phyloP scores from a whole-genome alignment of 2,797 vertebrate genomes.

The Protosalanx chinensis region DNA sequence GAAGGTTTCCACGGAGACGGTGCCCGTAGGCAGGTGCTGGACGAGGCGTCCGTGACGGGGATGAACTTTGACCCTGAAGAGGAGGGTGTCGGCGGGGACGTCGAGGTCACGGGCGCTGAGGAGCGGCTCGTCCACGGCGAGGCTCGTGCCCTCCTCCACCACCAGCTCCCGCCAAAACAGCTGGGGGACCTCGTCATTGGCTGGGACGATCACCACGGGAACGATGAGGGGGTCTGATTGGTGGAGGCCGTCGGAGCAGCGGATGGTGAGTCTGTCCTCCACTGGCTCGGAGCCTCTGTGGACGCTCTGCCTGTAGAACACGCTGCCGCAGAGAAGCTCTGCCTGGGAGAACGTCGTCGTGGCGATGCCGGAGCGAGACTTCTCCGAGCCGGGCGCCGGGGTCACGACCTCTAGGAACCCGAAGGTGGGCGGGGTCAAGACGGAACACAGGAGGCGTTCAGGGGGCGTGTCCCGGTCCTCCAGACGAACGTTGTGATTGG shows the following conservation, averaged over 20 bases:
- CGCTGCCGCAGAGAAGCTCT: constrained; percentile 56
- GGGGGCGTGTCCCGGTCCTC: constrained; percentile 67
- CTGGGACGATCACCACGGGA: constrained; percentile 67
- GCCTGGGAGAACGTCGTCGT: constrained; percentile 72
- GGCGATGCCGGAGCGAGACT: constrained; percentile 62
- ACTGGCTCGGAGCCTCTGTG: constrained; percentile 69
- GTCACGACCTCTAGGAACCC: constrained; percentile 75
- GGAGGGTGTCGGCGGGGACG: constrained; percentile 61
- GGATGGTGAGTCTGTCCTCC: constrained; percentile 69
- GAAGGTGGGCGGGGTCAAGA: constrained; percentile 67
- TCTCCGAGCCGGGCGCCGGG: constrained; percentile 67
- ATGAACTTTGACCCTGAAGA: constrained; percentile 65
- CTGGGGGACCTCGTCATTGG: constrained; percentile 72
- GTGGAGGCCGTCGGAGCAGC: constrained; percentile 72
- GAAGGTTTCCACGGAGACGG: constrained; percentile 59
- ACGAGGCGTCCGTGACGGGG: constrained; percentile 66
- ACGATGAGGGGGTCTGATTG: constrained; percentile 68
- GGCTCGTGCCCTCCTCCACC: constrained; percentile 77
- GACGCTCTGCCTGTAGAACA: constrained; percentile 75
- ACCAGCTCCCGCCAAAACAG: constrained; percentile 68
- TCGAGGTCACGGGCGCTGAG: constrained; percentile 69
- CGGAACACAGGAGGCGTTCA: constrained; percentile 69
- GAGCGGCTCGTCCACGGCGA: constrained; percentile 68
- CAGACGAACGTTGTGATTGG: constrained; percentile 59
- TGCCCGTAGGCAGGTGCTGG: constrained; percentile 64